Evolutionary conservation across 2,888 invertebrate species (phyloP), one percentile per base, ranked within the genome.

Genomic region (Acheta domesticus): DNA sequence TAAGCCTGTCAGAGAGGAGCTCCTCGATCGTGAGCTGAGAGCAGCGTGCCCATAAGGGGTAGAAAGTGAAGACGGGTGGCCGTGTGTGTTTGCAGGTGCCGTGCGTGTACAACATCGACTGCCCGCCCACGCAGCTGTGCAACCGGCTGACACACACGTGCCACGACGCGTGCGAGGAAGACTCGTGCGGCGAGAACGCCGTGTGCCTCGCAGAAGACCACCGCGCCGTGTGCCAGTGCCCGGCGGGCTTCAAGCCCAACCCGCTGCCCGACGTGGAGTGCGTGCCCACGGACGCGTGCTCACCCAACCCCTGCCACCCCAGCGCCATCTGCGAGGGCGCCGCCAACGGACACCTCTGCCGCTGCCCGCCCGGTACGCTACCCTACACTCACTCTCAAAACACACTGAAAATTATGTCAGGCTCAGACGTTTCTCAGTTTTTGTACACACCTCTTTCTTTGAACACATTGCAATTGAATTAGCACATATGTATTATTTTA

Each of bases 181-280:
- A 93, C 83, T 92, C 94, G 2, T 97, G 96, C 84, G 96, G 96
- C 0, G 91, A 91, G 21, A 95, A 96, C 86, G 95, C 96, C 12
- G 94, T 96, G 20, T 97, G 97, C 85, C 91, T 96, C 83, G 92
- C 94, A 11, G 95, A 96, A 86, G 93, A 94, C 84, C 95, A 96
- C 85, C 92, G 92, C 85, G 91, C 93, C 12, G 90, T 90, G 21
- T 97, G 97, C 84, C 94, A 95, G 85, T 97, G 97, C 85, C 96
- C 95, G 62, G 93, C 93, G 49, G 96, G 96, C 14, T 94, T 91
- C 85, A 91, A 89, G 83, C 91, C 94, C 2, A 93, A 95, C 85
- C 96, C 96, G 2, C 87, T 94, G 19, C 19, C 48, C 49, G 96
- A 96, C 83, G 91, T 95, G 14, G 93, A 92, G 84, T 96, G 96